These are phyloP conservation scores for Chloroclystis v-ata DNA, from an alignment of 2,888 invertebrate genomes.

Conservation along the genomic window DNA sequence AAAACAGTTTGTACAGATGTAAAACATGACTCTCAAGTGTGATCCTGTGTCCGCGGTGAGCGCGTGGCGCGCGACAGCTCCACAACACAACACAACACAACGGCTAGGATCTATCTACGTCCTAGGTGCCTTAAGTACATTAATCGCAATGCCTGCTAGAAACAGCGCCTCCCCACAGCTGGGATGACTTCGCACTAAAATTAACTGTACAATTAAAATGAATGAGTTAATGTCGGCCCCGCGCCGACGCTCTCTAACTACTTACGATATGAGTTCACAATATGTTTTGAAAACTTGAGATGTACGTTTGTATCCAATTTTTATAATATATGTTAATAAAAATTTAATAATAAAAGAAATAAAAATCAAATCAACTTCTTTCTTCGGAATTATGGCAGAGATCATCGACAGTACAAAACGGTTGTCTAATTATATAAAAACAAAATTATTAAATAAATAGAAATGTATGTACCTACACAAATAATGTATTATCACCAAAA, in stretches of 20 bases:
- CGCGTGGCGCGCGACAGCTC: background rate
- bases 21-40: too few relatives aligned
- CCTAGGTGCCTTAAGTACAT: background rate
- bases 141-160: too few relatives aligned
- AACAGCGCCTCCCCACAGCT: background rate
- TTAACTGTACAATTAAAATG: background rate
- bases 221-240: slow-evolving; percentile 10
- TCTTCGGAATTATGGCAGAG: slow-evolving; percentile 23
- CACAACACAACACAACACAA: background rate
- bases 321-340: slow-evolving; percentile 1
- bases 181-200: background rate
- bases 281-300: slow-evolving; percentile 48
- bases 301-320: slow-evolving; percentile 22
- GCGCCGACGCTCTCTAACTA: slow-evolving; percentile 21
- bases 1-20: too few relatives aligned
- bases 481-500: slow-evolving; percentile 1
- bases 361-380: slow-evolving; percentile 8
- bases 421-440: slow-evolving; percentile 5
- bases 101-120: background rate
- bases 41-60: background rate
- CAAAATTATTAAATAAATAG: slow-evolving; percentile 1
- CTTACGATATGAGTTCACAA: slow-evolving; percentile 57
- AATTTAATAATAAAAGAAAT: slow-evolving; percentile 5
- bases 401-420: slow-evolving; percentile 12
- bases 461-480: background rate